phyloP scores from a whole-genome alignment of 2,888 invertebrate species.

The Sminthurinus aureus region DNA sequence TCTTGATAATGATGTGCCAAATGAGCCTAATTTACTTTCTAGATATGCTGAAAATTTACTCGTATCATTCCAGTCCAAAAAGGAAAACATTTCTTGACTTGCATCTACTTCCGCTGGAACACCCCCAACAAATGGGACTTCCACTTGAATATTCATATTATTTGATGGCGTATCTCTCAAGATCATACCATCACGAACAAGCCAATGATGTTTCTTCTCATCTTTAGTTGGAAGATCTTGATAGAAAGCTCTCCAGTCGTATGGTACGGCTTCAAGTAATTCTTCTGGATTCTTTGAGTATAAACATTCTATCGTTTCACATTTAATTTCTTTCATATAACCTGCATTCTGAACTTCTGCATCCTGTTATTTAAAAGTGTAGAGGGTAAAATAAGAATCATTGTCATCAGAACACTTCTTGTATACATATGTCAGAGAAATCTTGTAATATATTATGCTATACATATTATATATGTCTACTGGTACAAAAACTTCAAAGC shows the following conservation, averaged over 20 bases:
- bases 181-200: constrained; percentile 76
- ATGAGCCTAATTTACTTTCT: constrained; percentile 48
- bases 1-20: constrained; percentile 43
- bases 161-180: constrained; percentile 65
- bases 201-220: constrained; percentile 76
- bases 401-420: background rate
- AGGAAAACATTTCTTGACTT: constrained; percentile 48
- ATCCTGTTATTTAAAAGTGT: constrained; percentile 40
- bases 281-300: constrained; percentile 65
- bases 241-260: constrained; percentile 72
- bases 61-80: constrained; percentile 52
- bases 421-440: too few species aligned
- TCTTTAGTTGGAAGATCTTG: constrained; percentile 66
- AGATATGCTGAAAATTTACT: constrained; percentile 45
- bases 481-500: too few species aligned
- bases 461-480: too few species aligned
- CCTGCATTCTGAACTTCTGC: constrained; percentile 47
- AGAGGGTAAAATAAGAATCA: background rate
- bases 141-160: constrained; percentile 27
- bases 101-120: constrained; percentile 50
- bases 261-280: constrained; percentile 74
- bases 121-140: constrained; percentile 45
- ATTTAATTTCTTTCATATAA: constrained; percentile 61
- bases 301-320: constrained; percentile 66
- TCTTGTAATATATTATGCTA: too few species aligned